Base-by-base conservation (phyloP, 2,797 vertebrate genomes). In the Simalia tracyae region DNA sequence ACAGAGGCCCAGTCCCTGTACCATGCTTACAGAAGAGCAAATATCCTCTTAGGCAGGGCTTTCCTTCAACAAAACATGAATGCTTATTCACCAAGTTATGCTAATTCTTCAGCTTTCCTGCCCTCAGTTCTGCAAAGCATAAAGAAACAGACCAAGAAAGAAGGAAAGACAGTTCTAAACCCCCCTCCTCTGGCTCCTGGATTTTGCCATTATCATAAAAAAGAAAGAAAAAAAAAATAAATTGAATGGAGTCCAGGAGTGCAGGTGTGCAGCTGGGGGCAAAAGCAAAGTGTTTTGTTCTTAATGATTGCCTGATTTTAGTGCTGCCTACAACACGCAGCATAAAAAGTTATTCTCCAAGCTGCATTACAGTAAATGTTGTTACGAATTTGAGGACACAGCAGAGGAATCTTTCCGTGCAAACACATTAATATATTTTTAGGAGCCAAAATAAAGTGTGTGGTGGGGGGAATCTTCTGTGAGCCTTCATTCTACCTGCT, bases 301-400 rank as follows among this genome's bases (percentile, higher is more conserved):
- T 81, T 95, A 95, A 95, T 94, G 94, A 94, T 89, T 94, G 88
- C 86, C 93, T 91, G 89, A 95, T 66, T 94, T 96, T 91, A 93
- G 19, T 36, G 15, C 87, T 66, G 91, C 92, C 66, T 90, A 14
- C 66, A 63, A 64, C 24, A 63, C 57, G 9, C 66, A 59, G 57
- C 85, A 87, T 90, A 64, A 90, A 90, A 92, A 19, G 66, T 36
- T 87, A 81, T 90, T 66, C 89, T 92, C 66, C 59, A 46, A 91
- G 91, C 42, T 63, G 59, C n/a, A 64, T 85, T 66, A 92, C 90
- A 92, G 81, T 90, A 92, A 87, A 76, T 59, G 24, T 85, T 90
- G 36, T 92, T 92, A 64, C 64, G 92, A 57, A 84, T 92, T 76
- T 92, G 59, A 87, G 50, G 46, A 92, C 59, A 64, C 68, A 88